Evolutionary conservation across 2,888 invertebrate genomes (phyloP).

Genomic region (Vannuccia rotundouncinata): DNA sequence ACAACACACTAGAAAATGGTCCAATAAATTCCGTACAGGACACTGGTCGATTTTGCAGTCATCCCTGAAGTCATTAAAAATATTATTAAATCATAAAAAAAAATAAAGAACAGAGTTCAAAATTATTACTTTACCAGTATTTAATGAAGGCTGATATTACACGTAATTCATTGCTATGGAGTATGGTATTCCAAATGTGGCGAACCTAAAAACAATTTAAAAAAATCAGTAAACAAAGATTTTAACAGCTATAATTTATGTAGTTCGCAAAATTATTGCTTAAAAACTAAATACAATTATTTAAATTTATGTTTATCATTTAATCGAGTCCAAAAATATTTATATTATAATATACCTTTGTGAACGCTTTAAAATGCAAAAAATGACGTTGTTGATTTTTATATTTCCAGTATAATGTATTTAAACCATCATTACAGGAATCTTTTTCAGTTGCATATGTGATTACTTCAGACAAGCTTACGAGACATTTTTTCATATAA

Average conservation of each 20-base stretch:
- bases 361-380: not conserved
- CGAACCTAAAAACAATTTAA: not conserved
- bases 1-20: not conserved
- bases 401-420: not conserved
- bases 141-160: not conserved
- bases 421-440: not conserved
- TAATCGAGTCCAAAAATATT: too few relatives aligned
- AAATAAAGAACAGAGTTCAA: not conserved
- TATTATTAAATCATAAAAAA: too few relatives aligned
- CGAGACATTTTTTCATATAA: not conserved
- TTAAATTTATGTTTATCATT: too few relatives aligned
- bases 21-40: not conserved
- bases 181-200: not conserved
- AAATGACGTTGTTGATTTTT: not conserved
- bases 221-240: too few relatives aligned
- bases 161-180: not conserved
- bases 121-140: not conserved
- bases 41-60: not conserved
- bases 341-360: not conserved
- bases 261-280: too few relatives aligned
- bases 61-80: not conserved
- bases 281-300: too few relatives aligned
- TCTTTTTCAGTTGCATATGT: not conserved
- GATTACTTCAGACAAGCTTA: not conserved
- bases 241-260: too few relatives aligned